These are phyloP conservation scores for Macrotrachela quadricornifera DNA, from an alignment of 1,140 invertebrate species.

Conservation along the genomic window DNA sequence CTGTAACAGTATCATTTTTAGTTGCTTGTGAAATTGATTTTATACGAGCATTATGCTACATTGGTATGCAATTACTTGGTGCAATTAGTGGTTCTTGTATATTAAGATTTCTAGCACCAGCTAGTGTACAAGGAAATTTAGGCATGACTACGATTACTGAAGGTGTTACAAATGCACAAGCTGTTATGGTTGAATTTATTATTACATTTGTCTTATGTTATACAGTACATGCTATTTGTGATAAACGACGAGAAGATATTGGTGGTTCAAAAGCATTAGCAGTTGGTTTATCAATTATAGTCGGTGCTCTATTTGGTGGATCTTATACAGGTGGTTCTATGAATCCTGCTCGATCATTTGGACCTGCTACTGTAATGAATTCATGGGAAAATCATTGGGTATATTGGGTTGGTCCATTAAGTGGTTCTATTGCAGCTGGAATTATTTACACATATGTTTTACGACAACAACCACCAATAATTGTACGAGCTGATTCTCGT, in stretches of 20 bases:
- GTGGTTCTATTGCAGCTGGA: slow-evolving; percentile 21
- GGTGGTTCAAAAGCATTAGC: slow-evolving; percentile 63
- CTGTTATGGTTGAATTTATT: slow-evolving; percentile 54
- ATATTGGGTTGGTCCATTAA: slow-evolving; percentile 27
- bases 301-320: slow-evolving; percentile 51
- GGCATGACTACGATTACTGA: slow-evolving; percentile 33
- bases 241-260: slow-evolving; percentile 49
- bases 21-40: slow-evolving; percentile 24
- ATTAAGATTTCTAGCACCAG: slow-evolving; percentile 23
- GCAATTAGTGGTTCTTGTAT: slow-evolving; percentile 45
- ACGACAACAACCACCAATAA: too few relatives aligned
- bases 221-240: slow-evolving; percentile 63
- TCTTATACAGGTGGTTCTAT: slow-evolving; percentile 37
- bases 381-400: slow-evolving; percentile 72
- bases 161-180: slow-evolving; percentile 36
- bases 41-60: slow-evolving; percentile 46
- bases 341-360: slow-evolving; percentile 68
- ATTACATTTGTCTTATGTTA: slow-evolving; percentile 68
- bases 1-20: slow-evolving; percentile 54
- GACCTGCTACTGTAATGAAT: slow-evolving; percentile 65
- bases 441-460: slow-evolving; percentile 12
- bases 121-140: slow-evolving; percentile 27
- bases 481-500: too few relatives aligned
- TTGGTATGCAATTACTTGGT: slow-evolving; percentile 52
- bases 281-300: slow-evolving; percentile 57